phyloP scores from a whole-genome alignment of 2,888 invertebrate genomes.

The Clistopyga incitator region DNA sequence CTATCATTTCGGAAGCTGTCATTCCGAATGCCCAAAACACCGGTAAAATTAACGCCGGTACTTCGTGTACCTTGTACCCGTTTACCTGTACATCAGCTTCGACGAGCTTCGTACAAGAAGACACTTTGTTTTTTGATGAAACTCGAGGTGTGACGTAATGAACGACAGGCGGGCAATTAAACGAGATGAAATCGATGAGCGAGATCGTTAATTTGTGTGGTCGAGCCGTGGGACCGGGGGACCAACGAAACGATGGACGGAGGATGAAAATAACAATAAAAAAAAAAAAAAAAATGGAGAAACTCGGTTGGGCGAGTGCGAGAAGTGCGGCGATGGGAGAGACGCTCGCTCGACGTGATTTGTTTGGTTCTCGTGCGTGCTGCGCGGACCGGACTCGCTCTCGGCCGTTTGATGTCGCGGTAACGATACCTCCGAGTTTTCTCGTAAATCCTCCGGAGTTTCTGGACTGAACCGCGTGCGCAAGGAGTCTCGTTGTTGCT shows the following conservation, averaged over 20 bases:
- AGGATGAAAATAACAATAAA: conserved; percentile 23
- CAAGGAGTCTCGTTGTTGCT: conserved; percentile 59
- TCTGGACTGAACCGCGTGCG: conserved; percentile 61
- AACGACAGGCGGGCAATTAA: conserved; percentile 36
- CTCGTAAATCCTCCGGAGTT: conserved; percentile 74
- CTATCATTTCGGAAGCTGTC: not conserved
- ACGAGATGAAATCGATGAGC: conserved; percentile 44
- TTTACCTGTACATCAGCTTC: not conserved
- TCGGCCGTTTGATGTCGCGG: conserved; percentile 74
- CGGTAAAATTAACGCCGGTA: not conserved
- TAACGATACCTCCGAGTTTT: conserved; percentile 75
- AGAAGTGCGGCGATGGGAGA: too few species aligned
- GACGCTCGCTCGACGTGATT: conserved; percentile 78
- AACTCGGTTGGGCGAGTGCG: conserved; percentile 36
- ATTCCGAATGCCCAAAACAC: not conserved
- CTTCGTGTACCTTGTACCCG: not conserved
- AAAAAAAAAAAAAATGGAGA: conserved; percentile 37
- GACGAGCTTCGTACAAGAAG: conserved; percentile 8
- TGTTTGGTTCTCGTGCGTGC: conserved; percentile 67
- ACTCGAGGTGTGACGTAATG: conserved; percentile 44
- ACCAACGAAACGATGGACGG: conserved; percentile 25
- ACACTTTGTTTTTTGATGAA: conserved; percentile 26
- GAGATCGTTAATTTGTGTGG: conserved; percentile 34
- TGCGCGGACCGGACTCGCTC: conserved; percentile 58
- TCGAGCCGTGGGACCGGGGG: conserved; percentile 36